A percentile compares a stretch with the other conserved stretches of the same genome.
Evolutionary conservation across 2,113 vertebrate genomes (phyloP).

Genomic region (Phyllostomus hastatus): DNA sequence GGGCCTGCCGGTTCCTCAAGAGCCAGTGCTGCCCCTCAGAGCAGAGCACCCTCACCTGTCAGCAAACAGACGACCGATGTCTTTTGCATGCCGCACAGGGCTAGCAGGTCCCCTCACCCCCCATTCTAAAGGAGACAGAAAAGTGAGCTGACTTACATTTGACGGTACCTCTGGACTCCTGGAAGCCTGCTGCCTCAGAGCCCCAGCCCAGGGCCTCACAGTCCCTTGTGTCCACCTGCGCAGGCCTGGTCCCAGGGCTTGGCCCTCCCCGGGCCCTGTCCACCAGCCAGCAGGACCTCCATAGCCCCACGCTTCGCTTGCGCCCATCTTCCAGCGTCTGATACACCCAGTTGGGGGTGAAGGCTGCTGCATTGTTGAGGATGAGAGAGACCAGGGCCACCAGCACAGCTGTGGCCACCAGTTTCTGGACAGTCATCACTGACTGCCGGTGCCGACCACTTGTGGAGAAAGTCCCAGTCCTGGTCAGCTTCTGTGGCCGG

Average conservation of each 20-base stretch:
- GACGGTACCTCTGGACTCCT: conserved; percentile 95
- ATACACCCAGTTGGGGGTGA: conserved; percentile 96
- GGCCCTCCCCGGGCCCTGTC: conserved; percentile 81
- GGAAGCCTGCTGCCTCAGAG: conserved; percentile 91
- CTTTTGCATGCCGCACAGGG: too few relatives aligned
- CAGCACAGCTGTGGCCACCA: conserved; percentile 93
- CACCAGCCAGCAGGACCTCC: conserved; percentile 90
- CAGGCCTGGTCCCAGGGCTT: conserved; percentile 67
- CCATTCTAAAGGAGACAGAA: background rate
- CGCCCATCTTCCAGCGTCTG: conserved; percentile 93
- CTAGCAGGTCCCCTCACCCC: background rate
- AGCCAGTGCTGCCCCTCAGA: background rate
- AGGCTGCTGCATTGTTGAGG: conserved; percentile 94
- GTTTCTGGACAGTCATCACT: conserved; percentile 93
- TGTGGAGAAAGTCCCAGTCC: conserved; percentile 61
- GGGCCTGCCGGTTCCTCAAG: background rate
- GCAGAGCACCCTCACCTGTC: background rate
- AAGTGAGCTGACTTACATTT: conserved; percentile 89
- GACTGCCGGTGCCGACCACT: conserved; percentile 58
- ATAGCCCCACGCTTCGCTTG: conserved; percentile 94
- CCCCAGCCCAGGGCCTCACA: conserved; percentile 93
- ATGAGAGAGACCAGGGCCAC: conserved; percentile 95
- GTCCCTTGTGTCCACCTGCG: conserved; percentile 80
- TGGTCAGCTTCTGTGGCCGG: conserved; percentile 68
- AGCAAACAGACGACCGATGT: background rate